Evolutionary conservation across 1,140 invertebrate genomes (phyloP), one percentile per base, ranked within the genome.

Genomic region (Bombus polaris): DNA sequence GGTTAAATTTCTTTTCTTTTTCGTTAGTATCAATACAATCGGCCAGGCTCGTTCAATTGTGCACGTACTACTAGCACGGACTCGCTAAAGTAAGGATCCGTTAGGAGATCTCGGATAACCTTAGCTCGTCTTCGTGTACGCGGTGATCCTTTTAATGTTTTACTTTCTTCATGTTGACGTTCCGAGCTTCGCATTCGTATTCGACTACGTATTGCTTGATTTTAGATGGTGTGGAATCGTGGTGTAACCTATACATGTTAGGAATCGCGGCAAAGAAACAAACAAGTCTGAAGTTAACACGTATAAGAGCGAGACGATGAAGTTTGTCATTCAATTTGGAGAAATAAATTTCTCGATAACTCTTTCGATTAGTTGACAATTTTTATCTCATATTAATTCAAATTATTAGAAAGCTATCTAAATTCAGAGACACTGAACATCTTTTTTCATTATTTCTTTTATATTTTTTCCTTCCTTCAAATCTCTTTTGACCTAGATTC

Each of bases 101-200:
- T 18, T 39, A 35, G 66, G 59, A 86, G 65, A 39, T 68, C 44
- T 42, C 62, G 71, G 62, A n/a, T 62, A 88, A 91, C 68, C 71
- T 83, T 87, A 28, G 68, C 73, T 37, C 88, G 85, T n/a, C 79
- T 80, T 74, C 90, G 82, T 35, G 77, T 81, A 35, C 86, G 86
- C 42, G 85, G 82, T n/a, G 65, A 84, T 12, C 25, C 35, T 12
- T 80, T 81, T 25, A 59, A 32, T 15, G 74, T 66, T 80, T 44
- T 53, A 32, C 22, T 37, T 15, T 25, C 74, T 25, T 57, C 74
- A 72, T 75, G 0, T 22, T 68, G 62, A 65, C 6, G 3, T 71
- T 32, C 10, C 72, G 37, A 83, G 59, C 12, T 78, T 74, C 83
- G 84, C 79, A 86, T 88, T 87, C 68, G 83, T 85, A 10, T 57